These are phyloP conservation scores for Beroe ovata DNA, from an alignment of 37 sponge, comb jelly and placozoan species.

Conservation along the genomic window DNA sequence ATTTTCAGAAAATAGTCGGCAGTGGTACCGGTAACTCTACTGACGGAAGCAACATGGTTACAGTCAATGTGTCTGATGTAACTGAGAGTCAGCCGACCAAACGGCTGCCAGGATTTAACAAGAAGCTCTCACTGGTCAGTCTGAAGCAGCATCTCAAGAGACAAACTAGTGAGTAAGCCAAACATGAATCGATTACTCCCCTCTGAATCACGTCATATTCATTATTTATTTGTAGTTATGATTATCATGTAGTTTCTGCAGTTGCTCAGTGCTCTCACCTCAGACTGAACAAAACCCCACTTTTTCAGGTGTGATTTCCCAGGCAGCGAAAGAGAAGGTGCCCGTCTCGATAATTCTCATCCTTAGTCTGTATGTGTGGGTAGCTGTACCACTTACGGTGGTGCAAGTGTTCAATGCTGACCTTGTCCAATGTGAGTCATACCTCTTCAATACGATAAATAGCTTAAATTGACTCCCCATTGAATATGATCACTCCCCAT, in stretches of 20 bases:
- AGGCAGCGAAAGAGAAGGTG: slow-evolving; percentile 17
- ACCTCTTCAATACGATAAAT: too few species aligned
- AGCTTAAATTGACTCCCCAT: too few species aligned
- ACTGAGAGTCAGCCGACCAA: background rate
- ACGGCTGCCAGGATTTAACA: background rate
- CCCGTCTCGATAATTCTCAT: slow-evolving; percentile 49
- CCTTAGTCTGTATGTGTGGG: slow-evolving; percentile 23
- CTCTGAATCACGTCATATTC: too few species aligned
- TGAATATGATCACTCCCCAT: too few species aligned
- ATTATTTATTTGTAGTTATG: too few species aligned
- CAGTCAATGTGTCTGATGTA: background rate
- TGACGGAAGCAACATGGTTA: background rate
- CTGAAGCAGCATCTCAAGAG: background rate
- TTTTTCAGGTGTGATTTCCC: slow-evolving; percentile 13
- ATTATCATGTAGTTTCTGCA: too few species aligned
- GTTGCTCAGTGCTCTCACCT: too few species aligned
- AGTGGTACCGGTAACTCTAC: background rate
- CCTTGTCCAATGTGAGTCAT: background rate
- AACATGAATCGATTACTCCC: too few species aligned
- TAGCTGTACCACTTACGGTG: slow-evolving; percentile 34
- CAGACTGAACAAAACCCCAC: too few species aligned
- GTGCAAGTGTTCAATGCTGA: background rate
- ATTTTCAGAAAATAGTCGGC: background rate
- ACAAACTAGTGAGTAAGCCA: slow-evolving; percentile 49
- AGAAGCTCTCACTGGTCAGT: background rate